Conservation (phyloP, 2,797 vertebrate genomes). For the Notolepis coatsorum region DNA sequence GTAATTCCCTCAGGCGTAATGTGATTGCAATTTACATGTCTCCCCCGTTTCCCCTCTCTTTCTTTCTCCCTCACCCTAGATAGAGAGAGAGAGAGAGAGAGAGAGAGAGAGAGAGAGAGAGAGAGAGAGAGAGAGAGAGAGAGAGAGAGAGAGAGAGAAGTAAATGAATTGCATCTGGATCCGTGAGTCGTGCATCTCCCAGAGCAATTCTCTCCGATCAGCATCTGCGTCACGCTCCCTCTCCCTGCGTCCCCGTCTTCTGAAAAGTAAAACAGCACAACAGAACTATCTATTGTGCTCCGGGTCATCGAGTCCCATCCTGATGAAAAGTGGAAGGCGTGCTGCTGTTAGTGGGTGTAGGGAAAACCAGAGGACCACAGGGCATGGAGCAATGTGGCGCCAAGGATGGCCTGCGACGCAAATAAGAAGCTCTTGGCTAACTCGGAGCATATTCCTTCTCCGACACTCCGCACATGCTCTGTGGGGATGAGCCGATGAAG, state of each 20-base stretch:
- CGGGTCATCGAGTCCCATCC: conserved; percentile 32
- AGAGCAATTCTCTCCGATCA: conserved; percentile 56
- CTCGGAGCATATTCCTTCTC: not conserved
- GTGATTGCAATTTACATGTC: conserved; percentile 70
- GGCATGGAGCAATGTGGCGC: conserved; percentile 21
- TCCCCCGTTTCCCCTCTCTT: conserved; percentile 42
- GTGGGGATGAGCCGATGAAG: no score
- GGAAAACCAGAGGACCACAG: conserved; percentile 39
- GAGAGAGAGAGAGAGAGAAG: conserved; percentile 48
- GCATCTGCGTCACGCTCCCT: conserved; percentile 43
- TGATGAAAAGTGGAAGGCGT: conserved; percentile 56
- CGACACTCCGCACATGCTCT: conserved; percentile 1
- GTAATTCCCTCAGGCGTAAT: conserved; percentile 71
- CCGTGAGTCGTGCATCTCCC: conserved; percentile 43
- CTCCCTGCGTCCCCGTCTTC: conserved; percentile 8
- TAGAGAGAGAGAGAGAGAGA: conserved; percentile 66
- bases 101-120: conserved; percentile 63
- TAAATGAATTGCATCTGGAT: conserved; percentile 51
- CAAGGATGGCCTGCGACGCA: no score
- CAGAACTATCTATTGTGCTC: conserved; percentile 23
- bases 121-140: conserved; percentile 66
- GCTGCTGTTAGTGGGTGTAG: conserved; percentile 39
- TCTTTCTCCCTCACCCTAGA: conserved; percentile 47
- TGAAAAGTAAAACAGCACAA: conserved; percentile 34
- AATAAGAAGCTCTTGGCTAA: no score